Evolutionary conservation across 2,113 vertebrate species (phyloP).

Genomic region (Oreochromis spilurus): DNA sequence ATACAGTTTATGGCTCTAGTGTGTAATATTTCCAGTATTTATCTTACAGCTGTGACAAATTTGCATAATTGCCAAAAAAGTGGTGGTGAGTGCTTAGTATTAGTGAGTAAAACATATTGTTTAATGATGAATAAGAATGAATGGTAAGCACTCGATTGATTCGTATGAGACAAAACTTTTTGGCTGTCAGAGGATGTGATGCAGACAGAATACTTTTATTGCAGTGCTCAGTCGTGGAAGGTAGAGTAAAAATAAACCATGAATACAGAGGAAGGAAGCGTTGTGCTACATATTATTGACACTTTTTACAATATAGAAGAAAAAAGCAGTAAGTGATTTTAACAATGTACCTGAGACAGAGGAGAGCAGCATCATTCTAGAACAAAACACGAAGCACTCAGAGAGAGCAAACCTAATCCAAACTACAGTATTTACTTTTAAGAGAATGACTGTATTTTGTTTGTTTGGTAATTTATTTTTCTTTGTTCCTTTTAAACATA

Average conservation of each 20-base stretch:
- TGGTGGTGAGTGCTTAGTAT: background rate
- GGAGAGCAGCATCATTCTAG: background rate
- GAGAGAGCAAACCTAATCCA: no score
- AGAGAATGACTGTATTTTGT: background rate
- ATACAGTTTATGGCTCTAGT: background rate
- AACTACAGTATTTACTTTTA: background rate
- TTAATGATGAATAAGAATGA: constrained; percentile 8
- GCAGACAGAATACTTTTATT: background rate
- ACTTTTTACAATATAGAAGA: background rate
- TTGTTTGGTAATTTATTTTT: background rate
- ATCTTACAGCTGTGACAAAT: constrained; percentile 19
- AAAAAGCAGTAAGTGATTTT: background rate
- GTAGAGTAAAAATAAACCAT: background rate
- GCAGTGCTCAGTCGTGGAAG: background rate
- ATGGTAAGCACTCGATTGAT: background rate
- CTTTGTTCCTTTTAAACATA: background rate
- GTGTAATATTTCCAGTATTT: constrained; percentile 9
- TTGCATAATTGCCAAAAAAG: background rate
- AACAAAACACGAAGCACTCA: background rate
- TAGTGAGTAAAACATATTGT: constrained; percentile 6
- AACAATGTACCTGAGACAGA: background rate
- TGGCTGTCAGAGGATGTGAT: background rate
- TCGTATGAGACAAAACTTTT: background rate
- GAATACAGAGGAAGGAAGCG: background rate
- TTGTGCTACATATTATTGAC: background rate